Evolutionary conservation across 1,140 invertebrate species (phyloP).

Genomic region (Zaprionus kolodkinae): DNA sequence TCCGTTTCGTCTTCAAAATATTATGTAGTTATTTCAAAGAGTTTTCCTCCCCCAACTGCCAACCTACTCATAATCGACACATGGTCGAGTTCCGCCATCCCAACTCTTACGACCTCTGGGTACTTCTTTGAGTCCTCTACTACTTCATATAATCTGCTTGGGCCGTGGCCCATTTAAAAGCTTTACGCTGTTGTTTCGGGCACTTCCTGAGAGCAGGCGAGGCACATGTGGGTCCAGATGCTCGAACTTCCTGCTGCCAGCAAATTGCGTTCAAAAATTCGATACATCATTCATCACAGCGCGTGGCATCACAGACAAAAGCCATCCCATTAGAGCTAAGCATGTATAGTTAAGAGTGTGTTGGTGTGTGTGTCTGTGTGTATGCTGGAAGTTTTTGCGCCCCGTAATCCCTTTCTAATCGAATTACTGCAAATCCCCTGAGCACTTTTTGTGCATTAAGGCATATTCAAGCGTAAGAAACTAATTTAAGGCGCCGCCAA

Average conservation of each 20-base stretch:
- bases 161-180: constrained; percentile 67
- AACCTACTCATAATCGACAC: neutral
- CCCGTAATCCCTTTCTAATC: constrained; percentile 78
- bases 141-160: constrained; percentile 36
- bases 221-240: constrained; percentile 33
- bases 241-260: constrained; percentile 49
- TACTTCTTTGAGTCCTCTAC: constrained; percentile 17
- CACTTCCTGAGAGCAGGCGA: constrained; percentile 54
- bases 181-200: constrained; percentile 75
- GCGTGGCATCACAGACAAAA: constrained; percentile 54
- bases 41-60: neutral
- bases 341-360: constrained; percentile 18
- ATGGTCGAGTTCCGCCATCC: neutral
- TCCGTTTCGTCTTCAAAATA: neutral
- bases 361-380: constrained; percentile 6
- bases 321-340: constrained; percentile 51
- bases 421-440: constrained; percentile 75
- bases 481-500: constrained; percentile 74
- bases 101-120: constrained; percentile 29
- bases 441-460: constrained; percentile 70
- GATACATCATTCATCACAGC: constrained; percentile 79
- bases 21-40: neutral
- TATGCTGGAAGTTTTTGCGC: constrained; percentile 38
- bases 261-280: constrained; percentile 73
- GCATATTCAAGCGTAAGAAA: constrained; percentile 81